Base-by-base conservation (phyloP, 2,888 invertebrate species). In the Caenorhabditis sp. region DNA sequence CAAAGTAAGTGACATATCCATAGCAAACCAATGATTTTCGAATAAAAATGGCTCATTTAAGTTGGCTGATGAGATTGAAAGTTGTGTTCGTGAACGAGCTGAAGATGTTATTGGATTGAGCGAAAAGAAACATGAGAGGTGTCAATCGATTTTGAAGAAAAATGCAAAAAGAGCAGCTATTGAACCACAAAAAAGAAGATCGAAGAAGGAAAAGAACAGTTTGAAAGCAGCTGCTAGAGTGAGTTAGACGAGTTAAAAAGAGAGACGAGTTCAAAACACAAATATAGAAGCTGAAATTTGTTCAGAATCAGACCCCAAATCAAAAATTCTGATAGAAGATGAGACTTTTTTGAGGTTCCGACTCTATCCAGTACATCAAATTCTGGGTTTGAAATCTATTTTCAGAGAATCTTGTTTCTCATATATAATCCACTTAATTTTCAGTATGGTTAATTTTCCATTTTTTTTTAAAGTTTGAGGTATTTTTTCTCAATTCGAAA, bases 141-240 rank as follows among this genome's bases (percentile, higher is more conserved):
- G 74, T 36, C 67, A 67, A 27, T 57, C 63, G 52, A 74, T 74
- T 58, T 64, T 74, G 36, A 74, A 74, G 61, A 74, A 74, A 50
- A 74, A 74, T 27, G 74, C 74, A 17, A 74, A 74, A 21, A 38
- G 69, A 61, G 69, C 74, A 14, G 60, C 69, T 4, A 67, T 69
- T 53, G 74, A 74, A 62, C 74, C 74, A 36, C 74, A 74, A 52
- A 74, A 74, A 57, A 65, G 74, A 36, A 14, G 59, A 43, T 63
- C 66, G 1, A 69, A 70, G 54, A 74, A 74, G 50, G 74, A 74
- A 61, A 74, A 74, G 59, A 74, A 70, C 53, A 70, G 74, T 61
- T 58, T 69, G 74, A 74, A 74, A 20, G 74, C 69, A 0, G 74
- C 74, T 4, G 63, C 69, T 0, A 74, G 63, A 66, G 74, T 74